Evolutionary conservation across 2,888 invertebrate genomes (phyloP).

Genomic region (Sepioteuthis lessoniana): DNA sequence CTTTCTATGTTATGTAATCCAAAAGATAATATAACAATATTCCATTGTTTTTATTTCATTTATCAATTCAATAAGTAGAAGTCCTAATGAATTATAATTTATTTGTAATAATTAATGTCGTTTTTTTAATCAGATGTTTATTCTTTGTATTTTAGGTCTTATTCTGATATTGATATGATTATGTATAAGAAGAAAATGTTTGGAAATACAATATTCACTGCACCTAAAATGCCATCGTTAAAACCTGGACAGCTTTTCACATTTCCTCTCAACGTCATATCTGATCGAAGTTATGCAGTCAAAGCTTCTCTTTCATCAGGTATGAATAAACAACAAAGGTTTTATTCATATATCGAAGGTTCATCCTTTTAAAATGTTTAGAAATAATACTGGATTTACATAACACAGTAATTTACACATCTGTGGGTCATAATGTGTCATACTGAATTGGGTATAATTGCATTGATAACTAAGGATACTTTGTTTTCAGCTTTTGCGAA

Average conservation of each 20-base stretch:
- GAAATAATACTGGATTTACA: too few relatives aligned
- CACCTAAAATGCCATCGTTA: conserved; percentile 34
- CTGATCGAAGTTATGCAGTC: conserved; percentile 23
- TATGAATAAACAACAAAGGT: neutral
- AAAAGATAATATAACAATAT: too few relatives aligned
- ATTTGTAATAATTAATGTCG: neutral
- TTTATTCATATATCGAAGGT: too few relatives aligned
- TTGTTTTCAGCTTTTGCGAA: too few relatives aligned
- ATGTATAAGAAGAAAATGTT: conserved; percentile 34
- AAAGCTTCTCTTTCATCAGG: conserved; percentile 34
- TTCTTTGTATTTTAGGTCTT: neutral
- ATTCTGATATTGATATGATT: neutral
- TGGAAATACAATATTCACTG: conserved; percentile 11
- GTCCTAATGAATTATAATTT: neutral
- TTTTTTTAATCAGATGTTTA: neutral
- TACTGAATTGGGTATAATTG: too few relatives aligned
- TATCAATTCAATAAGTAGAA: neutral
- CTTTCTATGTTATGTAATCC: too few relatives aligned
- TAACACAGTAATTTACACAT: too few relatives aligned
- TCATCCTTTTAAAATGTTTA: too few relatives aligned
- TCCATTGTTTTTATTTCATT: neutral
- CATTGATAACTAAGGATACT: too few relatives aligned
- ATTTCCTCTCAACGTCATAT: neutral
- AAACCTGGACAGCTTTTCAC: neutral
- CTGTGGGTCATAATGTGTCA: too few relatives aligned